These are phyloP conservation scores for Branchipolynoe longqiensis DNA, from an alignment of 2,888 invertebrate genomes.

Conservation along the genomic window DNA sequence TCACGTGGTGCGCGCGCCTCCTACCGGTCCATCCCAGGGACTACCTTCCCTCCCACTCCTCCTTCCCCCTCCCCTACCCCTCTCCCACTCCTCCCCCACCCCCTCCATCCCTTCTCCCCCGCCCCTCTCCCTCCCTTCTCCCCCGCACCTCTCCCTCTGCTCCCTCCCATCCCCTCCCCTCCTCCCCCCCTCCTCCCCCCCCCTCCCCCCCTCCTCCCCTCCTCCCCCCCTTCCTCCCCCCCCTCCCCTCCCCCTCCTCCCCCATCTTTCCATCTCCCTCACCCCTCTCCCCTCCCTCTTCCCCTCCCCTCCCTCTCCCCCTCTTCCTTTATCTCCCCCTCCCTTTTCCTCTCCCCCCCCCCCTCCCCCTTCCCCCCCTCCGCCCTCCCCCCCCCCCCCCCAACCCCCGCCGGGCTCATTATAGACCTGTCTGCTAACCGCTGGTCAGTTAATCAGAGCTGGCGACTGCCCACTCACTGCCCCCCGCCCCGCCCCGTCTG, in stretches of 20 bases:
- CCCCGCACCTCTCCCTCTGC: no score
- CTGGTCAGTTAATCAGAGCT: constrained; percentile 35
- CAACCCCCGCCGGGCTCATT: constrained; percentile 27
- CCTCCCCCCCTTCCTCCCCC: neutral
- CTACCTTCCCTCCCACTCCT: no score
- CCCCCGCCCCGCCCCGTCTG: neutral
- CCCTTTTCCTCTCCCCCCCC: neutral
- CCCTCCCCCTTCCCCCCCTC: neutral
- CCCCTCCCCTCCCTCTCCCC: neutral
- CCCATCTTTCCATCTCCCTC: neutral
- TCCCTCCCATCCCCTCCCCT: neutral
- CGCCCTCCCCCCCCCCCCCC: neutral
- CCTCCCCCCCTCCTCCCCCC: neutral
- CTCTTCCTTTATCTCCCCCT: neutral
- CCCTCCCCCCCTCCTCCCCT: neutral
- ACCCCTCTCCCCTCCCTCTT: neutral
- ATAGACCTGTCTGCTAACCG: constrained; percentile 20
- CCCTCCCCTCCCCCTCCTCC: neutral
- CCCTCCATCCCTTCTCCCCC: neutral
- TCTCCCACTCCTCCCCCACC: neutral
- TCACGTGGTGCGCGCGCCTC: neutral
- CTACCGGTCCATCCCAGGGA: no score
- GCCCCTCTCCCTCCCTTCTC: neutral
- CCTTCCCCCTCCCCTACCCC: neutral
- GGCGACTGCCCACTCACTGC: constrained; percentile 22